Evolutionary conservation across 2,888 invertebrate genomes (phyloP).

Genomic region (Lacanobia wlatinum): DNA sequence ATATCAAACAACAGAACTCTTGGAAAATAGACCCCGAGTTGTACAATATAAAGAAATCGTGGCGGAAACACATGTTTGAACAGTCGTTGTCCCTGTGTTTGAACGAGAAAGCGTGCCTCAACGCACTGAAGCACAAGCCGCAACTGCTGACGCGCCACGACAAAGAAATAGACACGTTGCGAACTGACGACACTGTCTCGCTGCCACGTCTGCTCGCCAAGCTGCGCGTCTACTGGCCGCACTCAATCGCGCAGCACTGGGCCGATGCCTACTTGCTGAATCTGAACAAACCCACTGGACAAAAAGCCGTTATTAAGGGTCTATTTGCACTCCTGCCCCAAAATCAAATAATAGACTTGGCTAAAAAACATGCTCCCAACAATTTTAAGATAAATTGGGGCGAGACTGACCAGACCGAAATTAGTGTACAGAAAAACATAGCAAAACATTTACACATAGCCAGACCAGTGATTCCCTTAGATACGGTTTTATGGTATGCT

Average conservation of each 20-base stretch:
- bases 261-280: constrained; percentile 65
- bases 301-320: constrained; percentile 72
- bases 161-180: constrained; percentile 67
- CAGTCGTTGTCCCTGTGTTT: constrained; percentile 76
- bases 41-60: constrained; percentile 76
- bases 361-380: constrained; percentile 75
- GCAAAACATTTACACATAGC: constrained; percentile 78
- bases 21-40: constrained; percentile 67
- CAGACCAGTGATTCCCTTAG: constrained; percentile 75
- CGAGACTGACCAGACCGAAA: constrained; percentile 69
- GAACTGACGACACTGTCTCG: constrained; percentile 68
- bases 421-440: constrained; percentile 78
- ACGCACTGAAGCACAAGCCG: constrained; percentile 82
- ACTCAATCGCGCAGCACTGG: constrained; percentile 74
- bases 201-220: constrained; percentile 73
- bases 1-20: constrained; percentile 68
- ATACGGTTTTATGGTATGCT: constrained; percentile 76
- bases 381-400: constrained; percentile 77
- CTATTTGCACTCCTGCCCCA: constrained; percentile 74
- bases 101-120: constrained; percentile 73
- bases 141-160: constrained; percentile 71
- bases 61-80: constrained; percentile 78
- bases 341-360: constrained; percentile 70
- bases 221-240: constrained; percentile 79
- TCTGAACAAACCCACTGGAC: constrained; percentile 70